Conservation (phyloP, 2,888 invertebrate genomes). For the Oxytorus armatus region DNA sequence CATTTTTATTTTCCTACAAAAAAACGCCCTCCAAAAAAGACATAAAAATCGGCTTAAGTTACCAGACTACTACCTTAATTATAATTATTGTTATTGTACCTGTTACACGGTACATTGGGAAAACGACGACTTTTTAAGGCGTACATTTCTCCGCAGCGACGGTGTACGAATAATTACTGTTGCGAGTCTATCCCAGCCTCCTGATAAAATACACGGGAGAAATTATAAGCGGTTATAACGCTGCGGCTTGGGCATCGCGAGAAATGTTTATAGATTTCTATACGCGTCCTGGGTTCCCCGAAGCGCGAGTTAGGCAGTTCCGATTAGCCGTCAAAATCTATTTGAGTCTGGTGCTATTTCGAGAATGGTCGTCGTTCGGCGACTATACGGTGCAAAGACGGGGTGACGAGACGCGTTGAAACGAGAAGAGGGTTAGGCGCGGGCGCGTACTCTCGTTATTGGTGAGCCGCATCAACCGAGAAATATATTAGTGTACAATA, state of each 20-base stretch:
- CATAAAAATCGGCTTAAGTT: too few species aligned
- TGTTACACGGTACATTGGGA: too few species aligned
- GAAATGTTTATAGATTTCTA: constrained; percentile 65
- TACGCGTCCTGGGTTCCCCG: constrained; percentile 65
- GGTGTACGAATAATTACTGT: too few species aligned
- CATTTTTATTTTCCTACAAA: too few species aligned
- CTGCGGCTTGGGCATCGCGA: constrained; percentile 9
- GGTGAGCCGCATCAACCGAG: not conserved
- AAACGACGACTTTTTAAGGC: not conserved
- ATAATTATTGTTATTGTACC: too few species aligned
- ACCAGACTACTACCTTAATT: too few species aligned
- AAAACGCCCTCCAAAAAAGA: too few species aligned
- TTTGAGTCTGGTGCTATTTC: constrained; percentile 65
- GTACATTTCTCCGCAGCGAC: too few species aligned
- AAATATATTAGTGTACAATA: not conserved
- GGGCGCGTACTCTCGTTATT: constrained; percentile 1
- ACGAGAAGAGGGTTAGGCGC: constrained; percentile 18
- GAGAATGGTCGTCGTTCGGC: constrained; percentile 64
- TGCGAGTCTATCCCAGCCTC: not conserved
- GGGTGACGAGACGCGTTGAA: constrained; percentile 11
- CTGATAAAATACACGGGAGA: not conserved
- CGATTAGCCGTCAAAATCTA: constrained; percentile 70
- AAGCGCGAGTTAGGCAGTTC: constrained; percentile 65
- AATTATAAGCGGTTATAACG: constrained; percentile 7
- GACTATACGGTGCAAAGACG: constrained; percentile 32